These are phyloP conservation scores for Cecidostiba fungosa DNA, from an alignment of 2,888 invertebrate species.

Conservation along the genomic window DNA sequence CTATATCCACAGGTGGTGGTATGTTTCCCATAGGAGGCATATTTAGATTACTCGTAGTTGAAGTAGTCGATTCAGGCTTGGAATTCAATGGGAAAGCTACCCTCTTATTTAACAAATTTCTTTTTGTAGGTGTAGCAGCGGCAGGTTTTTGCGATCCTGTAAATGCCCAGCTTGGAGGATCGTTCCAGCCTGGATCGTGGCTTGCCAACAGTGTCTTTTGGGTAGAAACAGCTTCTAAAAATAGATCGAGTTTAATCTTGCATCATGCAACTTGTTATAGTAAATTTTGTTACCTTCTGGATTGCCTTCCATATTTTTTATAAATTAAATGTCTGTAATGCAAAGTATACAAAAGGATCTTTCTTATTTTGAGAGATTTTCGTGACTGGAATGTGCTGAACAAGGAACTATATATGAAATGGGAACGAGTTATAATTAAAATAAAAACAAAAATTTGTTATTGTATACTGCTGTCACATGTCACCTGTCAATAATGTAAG, in stretches of 20 bases:
- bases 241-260: neutral
- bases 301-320: slow-evolving; percentile 55
- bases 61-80: slow-evolving; percentile 49
- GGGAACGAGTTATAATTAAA: neutral
- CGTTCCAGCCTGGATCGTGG: slow-evolving; percentile 78
- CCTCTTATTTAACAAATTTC: slow-evolving; percentile 74
- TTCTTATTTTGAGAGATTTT: neutral
- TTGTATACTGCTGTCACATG: slow-evolving; percentile 32
- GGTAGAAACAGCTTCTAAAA: slow-evolving; percentile 68
- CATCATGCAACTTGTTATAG: neutral
- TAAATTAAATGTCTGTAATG: neutral
- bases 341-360: neutral
- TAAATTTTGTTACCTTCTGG: slow-evolving; percentile 45
- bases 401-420: neutral
- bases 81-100: slow-evolving; percentile 76
- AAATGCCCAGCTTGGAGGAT: slow-evolving; percentile 77
- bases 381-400: neutral
- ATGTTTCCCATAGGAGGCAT: slow-evolving; percentile 62
- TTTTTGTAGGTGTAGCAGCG: slow-evolving; percentile 71
- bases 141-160: slow-evolving; percentile 60
- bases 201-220: slow-evolving; percentile 73
- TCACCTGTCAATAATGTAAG: slow-evolving; percentile 35
- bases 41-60: slow-evolving; percentile 36
- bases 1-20: slow-evolving; percentile 67
- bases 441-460: slow-evolving; percentile 4